Percentiles rank a stretch among this genome's conserved stretches.
These are phyloP conservation scores for Leptocoma aspasia DNA, from an alignment of 2,113 vertebrate genomes.

Conservation along the genomic window DNA sequence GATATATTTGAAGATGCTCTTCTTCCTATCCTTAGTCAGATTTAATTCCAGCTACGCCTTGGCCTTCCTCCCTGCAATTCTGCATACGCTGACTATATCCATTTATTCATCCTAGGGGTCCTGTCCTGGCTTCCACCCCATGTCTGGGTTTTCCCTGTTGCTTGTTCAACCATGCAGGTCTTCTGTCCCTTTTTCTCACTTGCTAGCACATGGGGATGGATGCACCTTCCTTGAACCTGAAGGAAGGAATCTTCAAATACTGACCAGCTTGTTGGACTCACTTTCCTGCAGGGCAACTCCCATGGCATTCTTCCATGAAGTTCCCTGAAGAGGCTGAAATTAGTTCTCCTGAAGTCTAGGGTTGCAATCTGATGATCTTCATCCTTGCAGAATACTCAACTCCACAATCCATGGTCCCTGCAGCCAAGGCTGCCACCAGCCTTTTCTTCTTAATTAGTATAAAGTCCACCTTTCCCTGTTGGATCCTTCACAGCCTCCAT, in stretches of 20 bases:
- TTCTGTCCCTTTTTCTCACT: background rate
- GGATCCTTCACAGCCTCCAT: background rate
- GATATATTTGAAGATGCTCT: background rate
- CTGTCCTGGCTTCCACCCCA: background rate
- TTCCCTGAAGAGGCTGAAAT: background rate
- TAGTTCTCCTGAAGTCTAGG: background rate
- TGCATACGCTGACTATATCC: background rate
- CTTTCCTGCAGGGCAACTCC: background rate
- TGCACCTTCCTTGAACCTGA: background rate
- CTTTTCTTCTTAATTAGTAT: background rate
- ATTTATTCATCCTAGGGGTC: too few relatives aligned
- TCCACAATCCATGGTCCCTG: background rate
- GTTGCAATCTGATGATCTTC: background rate
- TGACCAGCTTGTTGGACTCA: background rate
- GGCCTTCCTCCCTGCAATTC: background rate
- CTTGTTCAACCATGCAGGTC: background rate
- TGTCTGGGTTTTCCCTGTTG: background rate
- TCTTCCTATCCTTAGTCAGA: background rate
- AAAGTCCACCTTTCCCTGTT: background rate
- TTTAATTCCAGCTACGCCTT: background rate
- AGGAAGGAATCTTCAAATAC: background rate
- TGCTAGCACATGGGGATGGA: background rate
- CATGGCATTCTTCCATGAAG: background rate
- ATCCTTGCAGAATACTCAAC: background rate
- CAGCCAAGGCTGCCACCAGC: background rate